These are phyloP conservation scores for Drosophila pruinosa DNA, from an alignment of 1,140 invertebrate genomes.

Conservation along the genomic window DNA sequence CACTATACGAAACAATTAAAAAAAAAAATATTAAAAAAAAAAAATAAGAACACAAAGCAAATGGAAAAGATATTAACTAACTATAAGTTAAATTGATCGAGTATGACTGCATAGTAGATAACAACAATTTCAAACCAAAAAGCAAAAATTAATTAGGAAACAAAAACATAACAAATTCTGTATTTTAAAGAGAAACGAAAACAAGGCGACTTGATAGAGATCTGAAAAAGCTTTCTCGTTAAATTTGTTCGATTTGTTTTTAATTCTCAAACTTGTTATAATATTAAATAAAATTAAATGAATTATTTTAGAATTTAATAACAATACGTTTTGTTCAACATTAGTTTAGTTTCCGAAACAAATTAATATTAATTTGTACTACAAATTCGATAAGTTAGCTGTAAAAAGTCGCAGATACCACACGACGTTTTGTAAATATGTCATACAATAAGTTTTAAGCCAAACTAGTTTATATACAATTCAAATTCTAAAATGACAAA, in stretches of 20 bases:
- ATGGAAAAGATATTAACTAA: constrained; percentile 45
- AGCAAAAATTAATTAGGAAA: background rate
- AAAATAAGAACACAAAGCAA: constrained; percentile 7
- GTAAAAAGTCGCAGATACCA: constrained; percentile 47
- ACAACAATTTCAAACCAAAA: constrained; percentile 32
- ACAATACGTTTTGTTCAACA: constrained; percentile 58
- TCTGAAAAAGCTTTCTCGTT: constrained; percentile 36
- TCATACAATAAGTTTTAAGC: constrained; percentile 79
- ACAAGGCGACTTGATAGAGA: constrained; percentile 14
- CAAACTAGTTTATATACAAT: constrained; percentile 68
- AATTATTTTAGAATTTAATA: constrained; percentile 56
- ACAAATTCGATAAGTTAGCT: constrained; percentile 70
- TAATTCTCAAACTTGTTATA: constrained; percentile 58
- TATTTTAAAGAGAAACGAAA: constrained; percentile 36
- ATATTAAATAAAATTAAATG: constrained; percentile 46
- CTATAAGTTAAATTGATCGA: constrained; percentile 74
- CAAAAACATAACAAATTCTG: constrained; percentile 12
- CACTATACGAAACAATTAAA: constrained; percentile 39
- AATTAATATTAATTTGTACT: constrained; percentile 72
- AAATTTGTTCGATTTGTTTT: constrained; percentile 52
- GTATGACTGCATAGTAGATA: constrained; percentile 77
- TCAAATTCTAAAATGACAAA: constrained; percentile 63
- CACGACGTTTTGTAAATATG: constrained; percentile 69
- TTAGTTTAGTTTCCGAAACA: constrained; percentile 50
- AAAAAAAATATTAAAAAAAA: constrained; percentile 13